Percentiles rank a stretch among this genome's conserved stretches.
These are phyloP conservation scores for Tupaia chinensis DNA, from an alignment of 2,113 vertebrate species.

Conservation along the genomic window DNA sequence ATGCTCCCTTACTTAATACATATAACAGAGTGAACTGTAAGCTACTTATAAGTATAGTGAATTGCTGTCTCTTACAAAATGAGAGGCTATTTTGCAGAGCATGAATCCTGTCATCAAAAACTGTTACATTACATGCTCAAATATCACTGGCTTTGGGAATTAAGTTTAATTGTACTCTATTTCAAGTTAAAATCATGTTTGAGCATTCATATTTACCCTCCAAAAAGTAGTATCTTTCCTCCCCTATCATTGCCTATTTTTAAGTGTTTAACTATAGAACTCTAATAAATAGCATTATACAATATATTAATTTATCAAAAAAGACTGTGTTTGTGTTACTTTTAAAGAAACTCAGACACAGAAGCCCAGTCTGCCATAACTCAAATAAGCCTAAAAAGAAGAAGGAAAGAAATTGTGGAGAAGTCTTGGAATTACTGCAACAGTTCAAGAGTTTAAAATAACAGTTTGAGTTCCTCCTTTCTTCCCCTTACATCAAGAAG, in stretches of 20 bases:
- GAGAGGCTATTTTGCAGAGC: slow-evolving; percentile 10
- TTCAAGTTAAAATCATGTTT: slow-evolving; percentile 22
- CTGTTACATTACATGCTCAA: neutral
- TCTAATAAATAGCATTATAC: neutral
- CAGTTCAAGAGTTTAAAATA: neutral
- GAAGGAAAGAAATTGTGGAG: neutral
- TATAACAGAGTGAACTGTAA: neutral
- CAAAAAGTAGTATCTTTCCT: neutral
- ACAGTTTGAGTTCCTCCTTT: neutral
- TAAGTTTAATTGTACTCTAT: neutral
- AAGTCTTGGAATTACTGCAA: neutral
- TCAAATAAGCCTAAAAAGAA: neutral
- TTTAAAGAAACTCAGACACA: neutral
- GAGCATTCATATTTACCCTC: neutral
- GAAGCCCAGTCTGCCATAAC: neutral
- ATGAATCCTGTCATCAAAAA: neutral
- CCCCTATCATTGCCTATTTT: neutral
- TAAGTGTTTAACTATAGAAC: neutral
- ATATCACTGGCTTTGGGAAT: neutral
- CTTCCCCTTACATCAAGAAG: neutral
- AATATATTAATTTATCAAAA: neutral
- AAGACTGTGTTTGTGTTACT: neutral
- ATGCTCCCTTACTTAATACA: neutral
- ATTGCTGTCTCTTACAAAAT: slow-evolving; percentile 10
- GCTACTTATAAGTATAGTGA: neutral